These are phyloP conservation scores for Saguinus imperator DNA, from an alignment of 2,113 vertebrate genomes.

Conservation along the genomic window DNA sequence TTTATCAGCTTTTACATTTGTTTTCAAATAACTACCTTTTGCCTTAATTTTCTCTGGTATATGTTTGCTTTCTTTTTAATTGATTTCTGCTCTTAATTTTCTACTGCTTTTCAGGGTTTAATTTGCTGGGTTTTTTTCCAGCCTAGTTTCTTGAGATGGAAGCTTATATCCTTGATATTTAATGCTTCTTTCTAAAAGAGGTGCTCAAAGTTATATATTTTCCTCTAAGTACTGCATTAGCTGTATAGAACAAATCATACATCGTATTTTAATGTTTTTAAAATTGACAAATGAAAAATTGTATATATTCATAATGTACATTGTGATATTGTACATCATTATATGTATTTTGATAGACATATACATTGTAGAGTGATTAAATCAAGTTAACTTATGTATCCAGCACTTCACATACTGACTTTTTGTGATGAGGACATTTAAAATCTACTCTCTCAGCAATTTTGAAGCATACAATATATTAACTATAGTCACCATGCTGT, in stretches of 20 bases:
- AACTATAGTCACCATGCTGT: neutral
- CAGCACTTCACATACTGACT: neutral
- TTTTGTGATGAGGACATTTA: neutral
- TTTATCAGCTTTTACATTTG: slow-evolving; percentile 9
- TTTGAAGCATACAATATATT: neutral
- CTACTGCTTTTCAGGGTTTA: neutral
- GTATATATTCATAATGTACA: neutral
- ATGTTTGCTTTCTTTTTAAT: neutral
- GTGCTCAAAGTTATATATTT: neutral
- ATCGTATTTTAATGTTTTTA: neutral
- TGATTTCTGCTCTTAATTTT: slow-evolving; percentile 5
- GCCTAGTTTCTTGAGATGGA: neutral
- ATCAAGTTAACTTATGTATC: neutral
- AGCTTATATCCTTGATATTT: neutral
- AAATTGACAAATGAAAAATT: neutral
- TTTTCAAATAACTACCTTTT: slow-evolving; percentile 33
- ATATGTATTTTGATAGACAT: too few species aligned
- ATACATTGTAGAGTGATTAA: neutral
- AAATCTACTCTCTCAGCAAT: neutral
- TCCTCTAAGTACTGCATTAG: neutral
- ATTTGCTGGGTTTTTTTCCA: neutral
- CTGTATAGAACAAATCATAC: neutral
- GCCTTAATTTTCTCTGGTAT: neutral
- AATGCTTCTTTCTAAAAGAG: neutral
- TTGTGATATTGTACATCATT: neutral